Percentiles rank a stretch among this genome's conserved stretches.
Evolutionary conservation across 2,888 invertebrate genomes (phyloP).

Genomic region (Reticulitermes lucifugus): DNA sequence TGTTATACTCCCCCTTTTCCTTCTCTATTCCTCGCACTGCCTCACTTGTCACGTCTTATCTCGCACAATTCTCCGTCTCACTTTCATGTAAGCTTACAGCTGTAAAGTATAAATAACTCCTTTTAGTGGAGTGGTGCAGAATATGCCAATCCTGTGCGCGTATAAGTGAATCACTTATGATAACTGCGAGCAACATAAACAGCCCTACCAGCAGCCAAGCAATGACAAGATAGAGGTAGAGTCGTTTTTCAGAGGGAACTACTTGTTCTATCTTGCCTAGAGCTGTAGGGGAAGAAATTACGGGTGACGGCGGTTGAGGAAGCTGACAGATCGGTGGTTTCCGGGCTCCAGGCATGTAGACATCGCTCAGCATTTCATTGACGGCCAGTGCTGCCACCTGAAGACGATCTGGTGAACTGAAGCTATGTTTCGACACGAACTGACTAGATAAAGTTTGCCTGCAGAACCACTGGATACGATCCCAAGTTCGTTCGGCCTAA

Average conservation of each 20-base stretch:
- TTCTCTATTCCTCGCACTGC: not conserved
- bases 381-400: not conserved
- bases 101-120: not conserved
- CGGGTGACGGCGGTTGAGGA: not conserved
- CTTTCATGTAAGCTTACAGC: not conserved
- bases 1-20: not conserved
- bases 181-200: not conserved
- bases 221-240: not conserved
- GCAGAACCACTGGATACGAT: too few relatives aligned
- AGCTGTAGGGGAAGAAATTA: not conserved
- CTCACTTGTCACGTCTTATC: too few relatives aligned
- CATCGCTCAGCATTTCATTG: not conserved
- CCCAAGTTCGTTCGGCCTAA: too few relatives aligned
- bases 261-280: not conserved
- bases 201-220: not conserved
- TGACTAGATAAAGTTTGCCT: too few relatives aligned
- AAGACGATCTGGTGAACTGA: too few relatives aligned
- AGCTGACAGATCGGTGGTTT: constrained; percentile 16
- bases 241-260: not conserved
- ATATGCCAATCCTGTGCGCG: not conserved
- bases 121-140: not conserved
- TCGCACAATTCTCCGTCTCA: not conserved
- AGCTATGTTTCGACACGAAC: too few relatives aligned
- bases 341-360: not conserved
- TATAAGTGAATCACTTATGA: not conserved